Conservation (phyloP, 2,888 invertebrate genomes). For the Pardosa pseudoannulata region DNA sequence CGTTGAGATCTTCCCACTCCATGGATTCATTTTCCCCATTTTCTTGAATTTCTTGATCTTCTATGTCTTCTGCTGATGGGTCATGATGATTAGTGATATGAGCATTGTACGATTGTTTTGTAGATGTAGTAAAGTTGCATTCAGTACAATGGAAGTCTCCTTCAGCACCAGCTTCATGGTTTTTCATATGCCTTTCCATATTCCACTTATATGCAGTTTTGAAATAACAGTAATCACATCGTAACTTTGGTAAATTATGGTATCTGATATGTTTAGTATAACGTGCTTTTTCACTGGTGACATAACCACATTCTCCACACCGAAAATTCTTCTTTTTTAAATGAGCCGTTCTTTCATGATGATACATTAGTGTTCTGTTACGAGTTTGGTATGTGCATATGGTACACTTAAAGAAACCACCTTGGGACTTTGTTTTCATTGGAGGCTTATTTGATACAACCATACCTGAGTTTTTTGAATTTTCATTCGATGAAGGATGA, state of each 20-base stretch:
- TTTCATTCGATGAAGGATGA: background rate
- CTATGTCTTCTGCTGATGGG: slow-evolving; percentile 9
- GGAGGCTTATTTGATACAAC: slow-evolving; percentile 4
- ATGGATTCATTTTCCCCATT: slow-evolving; percentile 15
- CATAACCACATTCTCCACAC: slow-evolving; percentile 93
- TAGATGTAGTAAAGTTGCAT: slow-evolving; percentile 71
- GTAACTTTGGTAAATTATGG: slow-evolving; percentile 89
- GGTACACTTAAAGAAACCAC: slow-evolving; percentile 79
- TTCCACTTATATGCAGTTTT: slow-evolving; percentile 94
- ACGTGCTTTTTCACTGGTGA: slow-evolving; percentile 91
- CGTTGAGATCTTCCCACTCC: slow-evolving; percentile 24
- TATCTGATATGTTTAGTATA: slow-evolving; percentile 89
- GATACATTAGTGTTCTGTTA: slow-evolving; percentile 82
- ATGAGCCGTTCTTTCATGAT: slow-evolving; percentile 87
- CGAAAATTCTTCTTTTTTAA: slow-evolving; percentile 88
- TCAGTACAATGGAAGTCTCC: slow-evolving; percentile 69
- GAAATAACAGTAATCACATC: slow-evolving; percentile 95
- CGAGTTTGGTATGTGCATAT: slow-evolving; percentile 84
- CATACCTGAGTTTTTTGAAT: background rate
- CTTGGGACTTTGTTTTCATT: slow-evolving; percentile 3
- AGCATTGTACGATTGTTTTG: slow-evolving; percentile 69
- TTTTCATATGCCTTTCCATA: slow-evolving; percentile 93
- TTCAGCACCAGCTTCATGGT: slow-evolving; percentile 81
- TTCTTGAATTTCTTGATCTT: slow-evolving; percentile 13
- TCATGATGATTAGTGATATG: slow-evolving; percentile 72